Evolutionary conservation across 2,888 invertebrate genomes (phyloP), one percentile per base, ranked within the genome.

Genomic region (Lampropteryx suffumata): DNA sequence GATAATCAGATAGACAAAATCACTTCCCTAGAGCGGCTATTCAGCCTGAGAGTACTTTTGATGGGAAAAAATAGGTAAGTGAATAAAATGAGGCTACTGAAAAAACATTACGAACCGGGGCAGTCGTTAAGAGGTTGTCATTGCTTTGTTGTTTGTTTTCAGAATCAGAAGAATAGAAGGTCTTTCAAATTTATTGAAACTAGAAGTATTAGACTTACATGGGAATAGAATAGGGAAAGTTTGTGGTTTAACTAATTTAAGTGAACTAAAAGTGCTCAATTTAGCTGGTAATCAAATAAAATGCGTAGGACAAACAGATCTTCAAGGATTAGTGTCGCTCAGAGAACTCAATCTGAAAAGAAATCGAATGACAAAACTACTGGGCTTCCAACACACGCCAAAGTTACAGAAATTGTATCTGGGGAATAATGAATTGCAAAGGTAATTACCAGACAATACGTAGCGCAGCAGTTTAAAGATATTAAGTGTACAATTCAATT

Each of bases 1-100:
- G 97, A 98, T 83, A 98, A 98, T 85, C 97, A 98, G 82, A 94
- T 98, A 56, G 98, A 98, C 62, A 94, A 94, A 73, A 95, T 98
- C 55, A 93, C 93, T 48, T 95, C 94, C 47, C 89, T 98, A 52
- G 94, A 95, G 64, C 92, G 94, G 43, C 90, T 98, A 39, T 93
- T 94, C 57, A 95, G 95, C 69, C 90, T 98, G 41, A 91, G 97
- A 60, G 98, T 98, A 9, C 91, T 98, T 47, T 90, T 98, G 57
- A 92, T 98, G 76, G 98, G 98, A 0, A 98, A 98, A 89, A 98
- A 98, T 84, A 94, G 96, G 95, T 49, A n/a, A 27, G 27, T 34
- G n/a, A n/a, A n/a, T n/a, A n/a, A n/a, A n/a, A n/a, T n/a, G n/a
- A n/a, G n/a, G n/a, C n/a, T n/a, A n/a, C n/a, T n/a, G n/a, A n/a